These are phyloP conservation scores for Sorex fumeus DNA, from an alignment of 2,113 vertebrate genomes.

Conservation along the genomic window DNA sequence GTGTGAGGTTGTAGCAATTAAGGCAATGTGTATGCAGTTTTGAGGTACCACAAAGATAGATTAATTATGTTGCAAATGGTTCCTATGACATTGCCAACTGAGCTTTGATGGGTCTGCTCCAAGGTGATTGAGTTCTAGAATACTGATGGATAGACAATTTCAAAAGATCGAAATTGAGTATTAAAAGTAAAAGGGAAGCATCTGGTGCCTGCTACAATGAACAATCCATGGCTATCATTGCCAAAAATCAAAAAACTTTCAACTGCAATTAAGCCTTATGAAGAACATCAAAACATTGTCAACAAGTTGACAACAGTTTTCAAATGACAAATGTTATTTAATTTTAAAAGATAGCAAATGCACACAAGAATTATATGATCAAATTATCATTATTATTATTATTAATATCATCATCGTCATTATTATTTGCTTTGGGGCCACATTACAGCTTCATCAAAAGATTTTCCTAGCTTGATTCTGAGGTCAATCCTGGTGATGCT, in stretches of 20 bases:
- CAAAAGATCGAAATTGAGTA: background rate
- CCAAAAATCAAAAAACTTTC: background rate
- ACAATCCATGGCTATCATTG: background rate
- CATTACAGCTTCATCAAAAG: no score
- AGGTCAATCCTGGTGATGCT: no score
- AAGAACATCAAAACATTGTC: background rate
- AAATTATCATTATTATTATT: no score
- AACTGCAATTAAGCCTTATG: background rate
- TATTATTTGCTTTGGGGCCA: no score
- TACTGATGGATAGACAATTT: constrained; percentile 60
- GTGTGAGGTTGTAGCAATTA: constrained; percentile 80
- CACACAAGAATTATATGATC: background rate
- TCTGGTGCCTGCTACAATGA: background rate
- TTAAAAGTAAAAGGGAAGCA: background rate
- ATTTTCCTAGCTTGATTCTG: no score
- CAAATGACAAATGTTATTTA: background rate
- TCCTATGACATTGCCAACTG: constrained; percentile 68
- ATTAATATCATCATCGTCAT: no score
- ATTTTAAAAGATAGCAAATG: background rate
- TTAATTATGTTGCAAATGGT: constrained; percentile 77
- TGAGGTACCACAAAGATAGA: constrained; percentile 66
- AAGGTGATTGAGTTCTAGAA: constrained; percentile 59
- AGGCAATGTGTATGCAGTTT: constrained; percentile 58
- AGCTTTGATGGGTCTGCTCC: constrained; percentile 60
- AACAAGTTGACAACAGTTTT: background rate